Conservation (phyloP, 2,888 invertebrate genomes). For the Homarus gammarus region DNA sequence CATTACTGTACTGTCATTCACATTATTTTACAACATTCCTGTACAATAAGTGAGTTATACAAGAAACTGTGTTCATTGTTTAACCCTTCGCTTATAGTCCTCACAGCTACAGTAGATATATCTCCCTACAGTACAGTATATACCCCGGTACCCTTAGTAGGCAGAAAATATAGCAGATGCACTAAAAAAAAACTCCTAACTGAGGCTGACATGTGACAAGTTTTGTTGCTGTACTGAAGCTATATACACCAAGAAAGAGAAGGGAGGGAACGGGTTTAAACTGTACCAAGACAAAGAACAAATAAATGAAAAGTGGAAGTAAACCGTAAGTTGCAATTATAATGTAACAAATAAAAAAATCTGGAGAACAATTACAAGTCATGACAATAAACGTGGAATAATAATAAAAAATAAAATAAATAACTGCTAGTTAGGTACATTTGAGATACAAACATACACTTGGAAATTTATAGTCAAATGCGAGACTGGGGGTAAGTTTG, state of each 20-base stretch:
- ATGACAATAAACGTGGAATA: constrained; percentile 23
- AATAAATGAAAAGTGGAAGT: constrained; percentile 46
- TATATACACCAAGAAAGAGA: constrained; percentile 62
- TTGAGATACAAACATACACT: constrained; percentile 61
- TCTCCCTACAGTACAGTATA: too few species aligned
- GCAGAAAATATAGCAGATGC: constrained; percentile 73
- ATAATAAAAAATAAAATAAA: constrained; percentile 39
- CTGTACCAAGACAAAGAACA: constrained; percentile 35
- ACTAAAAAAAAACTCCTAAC: constrained; percentile 63
- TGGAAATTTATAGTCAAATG: constrained; percentile 46
- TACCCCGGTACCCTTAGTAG: constrained; percentile 71
- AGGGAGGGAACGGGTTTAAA: constrained; percentile 15
- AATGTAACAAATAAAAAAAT: constrained; percentile 28
- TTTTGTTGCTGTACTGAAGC: constrained; percentile 60
- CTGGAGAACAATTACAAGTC: constrained; percentile 17
- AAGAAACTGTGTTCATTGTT: too few species aligned
- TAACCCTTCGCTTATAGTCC: too few species aligned
- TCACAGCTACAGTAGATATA: too few species aligned
- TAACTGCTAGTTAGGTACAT: constrained; percentile 53
- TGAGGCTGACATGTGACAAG: constrained; percentile 39
- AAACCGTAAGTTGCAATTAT: constrained; percentile 28
- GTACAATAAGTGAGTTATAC: too few species aligned
- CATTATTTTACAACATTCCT: too few species aligned
- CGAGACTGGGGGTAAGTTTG: constrained; percentile 56
- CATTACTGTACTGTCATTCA: too few species aligned